Evolutionary conservation across 2,888 invertebrate genomes (phyloP).

Genomic region (Strigamia crassipes): DNA sequence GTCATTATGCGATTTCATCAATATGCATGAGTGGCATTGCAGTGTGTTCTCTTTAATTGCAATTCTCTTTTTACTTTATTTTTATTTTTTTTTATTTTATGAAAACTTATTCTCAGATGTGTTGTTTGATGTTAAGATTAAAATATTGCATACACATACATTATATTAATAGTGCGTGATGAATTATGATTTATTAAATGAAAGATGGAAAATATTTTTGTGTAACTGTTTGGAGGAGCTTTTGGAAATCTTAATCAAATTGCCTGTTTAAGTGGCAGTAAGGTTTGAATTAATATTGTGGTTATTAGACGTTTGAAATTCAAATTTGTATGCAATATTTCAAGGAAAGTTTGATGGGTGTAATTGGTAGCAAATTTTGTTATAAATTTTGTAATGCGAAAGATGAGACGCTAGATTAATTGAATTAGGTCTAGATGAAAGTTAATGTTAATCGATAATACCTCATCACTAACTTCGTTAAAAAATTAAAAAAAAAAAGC

Average conservation of each 20-base stretch:
- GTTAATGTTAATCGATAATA: neutral
- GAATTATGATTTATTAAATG: no score
- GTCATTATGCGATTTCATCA: constrained; percentile 8
- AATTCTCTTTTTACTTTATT: no score
- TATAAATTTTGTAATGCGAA: neutral
- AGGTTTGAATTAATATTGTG: neutral
- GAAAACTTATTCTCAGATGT: neutral
- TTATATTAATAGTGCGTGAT: no score
- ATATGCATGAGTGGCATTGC: constrained; percentile 16
- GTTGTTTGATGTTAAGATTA: no score
- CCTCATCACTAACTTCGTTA: neutral
- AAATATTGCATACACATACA: no score
- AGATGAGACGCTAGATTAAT: neutral
- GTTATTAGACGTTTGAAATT: neutral
- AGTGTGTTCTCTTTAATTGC: neutral
- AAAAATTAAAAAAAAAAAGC: neutral
- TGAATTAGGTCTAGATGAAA: neutral
- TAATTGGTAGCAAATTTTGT: neutral
- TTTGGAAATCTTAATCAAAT: no score
- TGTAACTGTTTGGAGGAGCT: no score
- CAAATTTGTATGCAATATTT: neutral
- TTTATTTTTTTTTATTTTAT: neutral
- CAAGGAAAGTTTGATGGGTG: neutral
- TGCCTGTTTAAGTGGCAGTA: neutral
- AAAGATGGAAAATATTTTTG: no score